Evolutionary conservation across 2,113 vertebrate genomes (phyloP), one percentile per base, ranked within the genome.

Genomic region (Taxidea taxus): DNA sequence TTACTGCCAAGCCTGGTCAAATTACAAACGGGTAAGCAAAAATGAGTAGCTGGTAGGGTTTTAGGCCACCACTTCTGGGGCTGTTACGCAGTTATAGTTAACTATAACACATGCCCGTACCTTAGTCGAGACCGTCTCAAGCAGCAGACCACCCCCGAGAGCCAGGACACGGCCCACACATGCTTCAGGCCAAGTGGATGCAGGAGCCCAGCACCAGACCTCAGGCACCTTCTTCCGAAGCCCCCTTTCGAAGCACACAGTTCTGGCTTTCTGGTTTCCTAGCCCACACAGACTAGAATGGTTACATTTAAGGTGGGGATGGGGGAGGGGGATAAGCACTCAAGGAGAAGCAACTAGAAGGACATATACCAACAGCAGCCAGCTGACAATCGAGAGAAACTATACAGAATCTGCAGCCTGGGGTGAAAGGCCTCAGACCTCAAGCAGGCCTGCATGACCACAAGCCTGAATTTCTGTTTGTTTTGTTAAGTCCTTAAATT

Each of bases 11-110:
- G 47, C 25, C 20, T 70, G 42, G 47, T n/a, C 44, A 90, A 83
- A 72, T 83, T 31, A 80, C 13, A 87, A n/a, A 92, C 74, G 11
- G 51, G 81, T 77, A 58, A 94, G 20, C 51, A 95, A 95, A 95
- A 94, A 74, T 11, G 92, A 93, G 23, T 44, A 42, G 15, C 3
- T 25, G 58, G 37, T 78, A 39, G 5, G 49, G 0, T 80, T 74
- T 94, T 70, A 78, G 94, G 82, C 27, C 25, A 42, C 6, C 4
- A 64, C n/a, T 74, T 25, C 62, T 11, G 27, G n/a, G 37, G 60
- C 42, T 83, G 21, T 56, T 84, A 87, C 0, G 1, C 0, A 47
- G 42, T 34, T 51, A 27, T 2, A 77, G 68, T 31, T 16, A 94
- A 87, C 42, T 74, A 27, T 25, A 78, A 87, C 47, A 75, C 49